Conservation (phyloP, 2,113 vertebrate genomes). For the Xiphophorus maculatus region DNA sequence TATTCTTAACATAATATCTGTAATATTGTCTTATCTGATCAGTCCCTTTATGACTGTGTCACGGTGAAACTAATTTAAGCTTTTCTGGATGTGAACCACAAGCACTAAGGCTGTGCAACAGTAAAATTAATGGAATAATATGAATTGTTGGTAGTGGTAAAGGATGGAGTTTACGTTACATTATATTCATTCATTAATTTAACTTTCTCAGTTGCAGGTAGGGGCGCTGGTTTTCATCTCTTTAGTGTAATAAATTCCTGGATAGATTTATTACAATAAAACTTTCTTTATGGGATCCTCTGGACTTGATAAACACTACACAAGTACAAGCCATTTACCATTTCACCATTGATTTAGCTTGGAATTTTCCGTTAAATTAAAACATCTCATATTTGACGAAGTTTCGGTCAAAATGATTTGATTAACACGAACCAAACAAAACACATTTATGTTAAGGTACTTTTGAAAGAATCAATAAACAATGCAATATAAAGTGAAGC, state of each 20-base stretch:
- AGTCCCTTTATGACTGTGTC: neutral
- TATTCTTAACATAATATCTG: neutral
- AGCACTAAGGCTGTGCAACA: neutral
- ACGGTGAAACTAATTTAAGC: neutral
- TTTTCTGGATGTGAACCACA: neutral
- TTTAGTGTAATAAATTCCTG: no score
- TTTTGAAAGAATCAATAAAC: neutral
- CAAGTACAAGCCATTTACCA: no score
- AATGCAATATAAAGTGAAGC: neutral
- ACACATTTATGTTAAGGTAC: neutral
- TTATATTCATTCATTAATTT: no score
- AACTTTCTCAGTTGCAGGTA: no score
- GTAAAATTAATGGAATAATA: neutral
- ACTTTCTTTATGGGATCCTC: no score
- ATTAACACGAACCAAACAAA: neutral
- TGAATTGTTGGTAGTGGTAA: neutral
- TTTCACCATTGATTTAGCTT: neutral
- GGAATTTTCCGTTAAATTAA: neutral
- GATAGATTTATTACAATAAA: no score
- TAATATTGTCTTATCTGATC: neutral
- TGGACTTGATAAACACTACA: no score
- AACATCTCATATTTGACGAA: neutral
- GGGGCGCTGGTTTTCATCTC: no score
- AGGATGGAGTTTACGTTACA: neutral
- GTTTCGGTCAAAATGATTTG: neutral